Evolutionary conservation across 2,888 invertebrate genomes (phyloP).

Genomic region (Spisula solida): DNA sequence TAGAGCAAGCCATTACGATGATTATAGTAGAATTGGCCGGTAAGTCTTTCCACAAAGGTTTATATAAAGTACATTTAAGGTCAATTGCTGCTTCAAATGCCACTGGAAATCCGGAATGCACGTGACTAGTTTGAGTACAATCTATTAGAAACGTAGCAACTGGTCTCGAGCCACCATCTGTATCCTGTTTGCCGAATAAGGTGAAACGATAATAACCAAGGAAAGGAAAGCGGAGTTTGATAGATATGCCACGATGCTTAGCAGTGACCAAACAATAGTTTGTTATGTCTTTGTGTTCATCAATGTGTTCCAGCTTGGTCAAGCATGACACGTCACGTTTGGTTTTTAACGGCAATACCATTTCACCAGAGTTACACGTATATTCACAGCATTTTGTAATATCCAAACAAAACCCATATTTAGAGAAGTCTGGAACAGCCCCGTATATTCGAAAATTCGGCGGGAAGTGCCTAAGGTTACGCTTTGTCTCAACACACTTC

Average conservation of each 20-base stretch:
- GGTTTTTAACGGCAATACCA: slow-evolving; percentile 65
- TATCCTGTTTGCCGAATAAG: slow-evolving; percentile 65
- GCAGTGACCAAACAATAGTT: slow-evolving; percentile 64
- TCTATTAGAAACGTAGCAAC: slow-evolving; percentile 70
- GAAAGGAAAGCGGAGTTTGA: slow-evolving; percentile 70
- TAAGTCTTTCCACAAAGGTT: slow-evolving; percentile 70
- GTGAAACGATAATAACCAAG: slow-evolving; percentile 73
- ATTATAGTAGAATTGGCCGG: slow-evolving; percentile 65
- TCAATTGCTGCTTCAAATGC: slow-evolving; percentile 67
- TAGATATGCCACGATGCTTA: slow-evolving; percentile 64
- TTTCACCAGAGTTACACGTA: slow-evolving; percentile 64
- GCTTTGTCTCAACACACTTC: slow-evolving; percentile 58
- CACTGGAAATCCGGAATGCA: slow-evolving; percentile 70
- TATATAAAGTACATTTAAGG: slow-evolving; percentile 64
- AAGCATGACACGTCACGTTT: slow-evolving; percentile 66
- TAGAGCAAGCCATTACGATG: slow-evolving; percentile 60
- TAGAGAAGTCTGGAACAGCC: slow-evolving; percentile 63
- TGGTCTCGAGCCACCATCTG: slow-evolving; percentile 63
- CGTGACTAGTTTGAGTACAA: slow-evolving; percentile 64
- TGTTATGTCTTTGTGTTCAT: slow-evolving; percentile 64
- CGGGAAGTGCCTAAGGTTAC: slow-evolving; percentile 62
- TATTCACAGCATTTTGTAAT: slow-evolving; percentile 61
- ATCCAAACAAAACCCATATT: slow-evolving; percentile 70
- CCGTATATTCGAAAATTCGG: slow-evolving; percentile 70
- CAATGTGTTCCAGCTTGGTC: slow-evolving; percentile 68